A percentile compares a stretch with the other conserved stretches of the same genome.
Evolutionary conservation across 2,113 vertebrate genomes (phyloP).

Genomic region (Hucho hucho): DNA sequence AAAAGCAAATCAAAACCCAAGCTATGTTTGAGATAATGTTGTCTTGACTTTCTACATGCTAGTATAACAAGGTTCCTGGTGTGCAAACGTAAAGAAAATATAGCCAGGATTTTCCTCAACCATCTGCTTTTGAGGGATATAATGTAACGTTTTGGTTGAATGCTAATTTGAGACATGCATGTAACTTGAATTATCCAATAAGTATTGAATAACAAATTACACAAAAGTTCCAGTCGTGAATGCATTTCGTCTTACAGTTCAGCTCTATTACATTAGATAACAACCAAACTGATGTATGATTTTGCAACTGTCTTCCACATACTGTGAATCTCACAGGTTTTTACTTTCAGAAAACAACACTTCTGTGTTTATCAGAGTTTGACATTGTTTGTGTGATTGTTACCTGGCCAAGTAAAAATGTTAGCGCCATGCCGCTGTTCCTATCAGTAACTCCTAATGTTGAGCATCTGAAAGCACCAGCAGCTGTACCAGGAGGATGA

Average conservation of each 20-base stretch:
- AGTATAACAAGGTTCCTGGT: no score
- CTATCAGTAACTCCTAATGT: background rate
- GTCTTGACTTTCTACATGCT: slow-evolving; percentile 12
- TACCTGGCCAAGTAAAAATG: background rate
- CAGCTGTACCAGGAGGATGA: background rate
- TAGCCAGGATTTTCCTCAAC: no score
- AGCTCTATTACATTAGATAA: background rate
- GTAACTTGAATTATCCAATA: background rate
- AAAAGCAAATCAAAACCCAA: slow-evolving; percentile 31
- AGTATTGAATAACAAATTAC: background rate
- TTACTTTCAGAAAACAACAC: no score
- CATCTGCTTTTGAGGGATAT: no score
- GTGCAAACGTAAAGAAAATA: no score
- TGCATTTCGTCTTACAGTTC: background rate
- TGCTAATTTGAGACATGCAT: no score
- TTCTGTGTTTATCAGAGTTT: background rate
- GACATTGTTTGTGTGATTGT: background rate
- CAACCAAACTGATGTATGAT: background rate
- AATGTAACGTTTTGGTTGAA: no score
- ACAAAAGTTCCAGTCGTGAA: background rate
- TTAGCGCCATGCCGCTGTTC: background rate
- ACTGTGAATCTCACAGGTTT: no score
- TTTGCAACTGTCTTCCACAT: slow-evolving; percentile 1
- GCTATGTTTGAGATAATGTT: slow-evolving; percentile 8
- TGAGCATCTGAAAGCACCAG: background rate